A percentile compares a stretch with the other conserved stretches of the same genome.
phyloP scores from a whole-genome alignment of 1,140 invertebrate genomes.

The Homalodisca vitripennis region DNA sequence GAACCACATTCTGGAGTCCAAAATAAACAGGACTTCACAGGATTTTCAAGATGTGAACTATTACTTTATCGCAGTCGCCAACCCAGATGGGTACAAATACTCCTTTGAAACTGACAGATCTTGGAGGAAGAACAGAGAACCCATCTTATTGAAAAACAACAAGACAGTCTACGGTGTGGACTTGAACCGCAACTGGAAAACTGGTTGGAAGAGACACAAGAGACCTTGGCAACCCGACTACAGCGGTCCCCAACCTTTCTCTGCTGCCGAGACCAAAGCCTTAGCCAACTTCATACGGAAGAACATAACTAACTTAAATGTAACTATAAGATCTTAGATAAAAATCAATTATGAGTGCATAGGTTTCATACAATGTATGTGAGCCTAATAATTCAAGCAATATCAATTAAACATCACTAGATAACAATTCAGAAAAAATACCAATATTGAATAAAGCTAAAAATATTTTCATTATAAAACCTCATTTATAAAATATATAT shows the following conservation, averaged over 20 bases:
- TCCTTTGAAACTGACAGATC: slow-evolving; percentile 62
- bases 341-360: too few species aligned
- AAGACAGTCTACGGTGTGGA: slow-evolving; percentile 56
- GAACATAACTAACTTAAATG: slow-evolving; percentile 46
- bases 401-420: too few species aligned
- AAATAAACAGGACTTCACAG: slow-evolving; percentile 42
- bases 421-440: too few species aligned
- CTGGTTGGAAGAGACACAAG: slow-evolving; percentile 60
- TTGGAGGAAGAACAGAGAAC: slow-evolving; percentile 66
- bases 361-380: too few species aligned
- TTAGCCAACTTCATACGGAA: slow-evolving; percentile 38
- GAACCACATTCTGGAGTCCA: slow-evolving; percentile 56
- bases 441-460: too few species aligned
- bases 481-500: too few species aligned
- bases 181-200: slow-evolving; percentile 69
- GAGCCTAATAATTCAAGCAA: too few species aligned
- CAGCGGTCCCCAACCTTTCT: slow-evolving; percentile 73
- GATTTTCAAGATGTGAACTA: slow-evolving; percentile 60
- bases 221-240: slow-evolving; percentile 77
- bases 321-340: too few species aligned
- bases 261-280: slow-evolving; percentile 76
- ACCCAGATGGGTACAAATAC: slow-evolving; percentile 68
- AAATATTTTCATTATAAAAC: too few species aligned
- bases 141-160: background rate
- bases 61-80: slow-evolving; percentile 65